phyloP scores from a whole-genome alignment of 2,797 vertebrate genomes.

The Ceryle rudis region DNA sequence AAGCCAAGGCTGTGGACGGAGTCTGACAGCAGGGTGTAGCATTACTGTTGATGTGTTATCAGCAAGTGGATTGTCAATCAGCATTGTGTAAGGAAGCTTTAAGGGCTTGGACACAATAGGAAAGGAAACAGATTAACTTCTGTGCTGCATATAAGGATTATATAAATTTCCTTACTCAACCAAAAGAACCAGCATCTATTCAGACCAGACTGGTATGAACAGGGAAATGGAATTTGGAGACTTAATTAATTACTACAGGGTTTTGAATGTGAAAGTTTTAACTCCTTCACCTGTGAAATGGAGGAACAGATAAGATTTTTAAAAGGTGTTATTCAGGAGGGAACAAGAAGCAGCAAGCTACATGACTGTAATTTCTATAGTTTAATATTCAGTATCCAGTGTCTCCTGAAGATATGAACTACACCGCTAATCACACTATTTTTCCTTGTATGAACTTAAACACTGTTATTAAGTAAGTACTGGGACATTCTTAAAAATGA shows the following conservation, averaged over 20 bases:
- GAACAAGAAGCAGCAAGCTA: background rate
- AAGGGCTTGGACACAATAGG: background rate
- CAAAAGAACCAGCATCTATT: background rate
- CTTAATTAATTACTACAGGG: background rate
- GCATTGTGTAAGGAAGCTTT: background rate
- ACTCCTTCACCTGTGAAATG: background rate
- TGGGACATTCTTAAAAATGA: background rate
- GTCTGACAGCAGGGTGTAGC: background rate
- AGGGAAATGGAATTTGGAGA: background rate
- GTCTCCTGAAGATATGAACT: background rate
- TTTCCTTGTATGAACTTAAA: background rate
- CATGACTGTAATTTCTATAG: background rate
- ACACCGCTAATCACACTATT: background rate
- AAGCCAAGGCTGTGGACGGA: background rate
- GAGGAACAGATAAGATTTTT: background rate
- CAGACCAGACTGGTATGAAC: background rate
- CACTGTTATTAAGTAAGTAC: background rate
- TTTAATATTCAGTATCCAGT: background rate
- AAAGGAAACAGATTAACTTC: background rate
- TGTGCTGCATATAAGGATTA: background rate
- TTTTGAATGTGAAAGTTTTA: background rate
- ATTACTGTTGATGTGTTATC: background rate
- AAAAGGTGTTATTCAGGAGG: background rate
- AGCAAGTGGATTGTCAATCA: background rate
- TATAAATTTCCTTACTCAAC: background rate